Conservation (phyloP, 2,888 invertebrate species). For the Sinopyrophorus schimmeli region DNA sequence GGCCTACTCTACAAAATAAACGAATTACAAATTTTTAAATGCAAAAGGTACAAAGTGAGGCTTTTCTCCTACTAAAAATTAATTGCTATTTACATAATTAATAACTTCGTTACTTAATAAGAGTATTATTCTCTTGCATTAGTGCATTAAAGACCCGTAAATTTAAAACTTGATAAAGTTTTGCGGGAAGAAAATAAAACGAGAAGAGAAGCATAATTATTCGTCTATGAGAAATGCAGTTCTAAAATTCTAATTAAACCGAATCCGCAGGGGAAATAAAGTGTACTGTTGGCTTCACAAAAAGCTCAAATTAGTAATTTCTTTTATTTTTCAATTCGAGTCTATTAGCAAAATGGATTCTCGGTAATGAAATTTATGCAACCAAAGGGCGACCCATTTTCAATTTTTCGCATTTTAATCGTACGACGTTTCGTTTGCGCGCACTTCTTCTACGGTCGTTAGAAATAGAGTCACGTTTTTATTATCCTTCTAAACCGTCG, state of each 20-base stretch:
- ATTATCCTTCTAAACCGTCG: conserved; percentile 14
- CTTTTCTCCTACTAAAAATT: too few relatives aligned
- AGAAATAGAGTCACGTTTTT: conserved; percentile 23
- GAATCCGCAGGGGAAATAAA: conserved; percentile 39
- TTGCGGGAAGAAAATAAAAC: too few relatives aligned
- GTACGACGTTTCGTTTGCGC: background rate
- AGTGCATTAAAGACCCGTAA: too few relatives aligned
- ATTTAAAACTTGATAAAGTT: too few relatives aligned
- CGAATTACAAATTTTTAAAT: too few relatives aligned
- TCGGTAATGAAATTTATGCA: conserved; percentile 17
- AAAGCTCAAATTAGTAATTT: conserved; percentile 32
- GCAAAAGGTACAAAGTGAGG: too few relatives aligned
- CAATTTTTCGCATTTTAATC: conserved; percentile 2
- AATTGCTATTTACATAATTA: too few relatives aligned
- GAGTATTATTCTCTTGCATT: too few relatives aligned
- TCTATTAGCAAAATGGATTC: conserved; percentile 14
- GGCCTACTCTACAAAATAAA: too few relatives aligned
- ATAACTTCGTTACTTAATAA: too few relatives aligned
- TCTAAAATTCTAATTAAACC: conserved; percentile 33
- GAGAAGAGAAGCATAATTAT: conserved; percentile 33
- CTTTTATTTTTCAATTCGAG: conserved; percentile 11
- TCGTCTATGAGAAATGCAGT: conserved; percentile 8
- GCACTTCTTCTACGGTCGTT: conserved; percentile 1
- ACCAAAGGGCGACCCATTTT: conserved; percentile 9
- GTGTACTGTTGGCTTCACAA: conserved; percentile 32